Evolutionary conservation across 1,140 invertebrate genomes (phyloP).

Genomic region (Monochamus saltuarius): DNA sequence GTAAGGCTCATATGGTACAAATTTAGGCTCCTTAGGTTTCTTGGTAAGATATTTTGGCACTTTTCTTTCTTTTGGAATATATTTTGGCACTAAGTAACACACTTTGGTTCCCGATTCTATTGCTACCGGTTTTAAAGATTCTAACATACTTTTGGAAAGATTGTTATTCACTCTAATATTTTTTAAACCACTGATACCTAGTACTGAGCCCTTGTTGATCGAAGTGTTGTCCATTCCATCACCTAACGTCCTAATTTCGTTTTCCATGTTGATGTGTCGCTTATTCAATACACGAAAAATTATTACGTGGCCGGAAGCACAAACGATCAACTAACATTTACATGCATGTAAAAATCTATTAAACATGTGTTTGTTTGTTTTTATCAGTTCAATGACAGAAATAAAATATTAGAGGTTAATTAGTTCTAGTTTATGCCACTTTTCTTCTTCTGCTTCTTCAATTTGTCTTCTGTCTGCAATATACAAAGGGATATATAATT

Average conservation of each 20-base stretch:
- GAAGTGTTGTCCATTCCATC: conserved; percentile 48
- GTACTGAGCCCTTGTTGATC: conserved; percentile 17
- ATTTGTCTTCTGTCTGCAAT: no score
- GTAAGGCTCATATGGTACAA: conserved; percentile 87
- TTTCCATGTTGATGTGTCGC: not conserved
- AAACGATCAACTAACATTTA: no score
- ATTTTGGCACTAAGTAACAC: conserved; percentile 44
- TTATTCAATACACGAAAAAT: no score
- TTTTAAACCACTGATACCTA: conserved; percentile 16
- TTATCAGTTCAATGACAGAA: not conserved
- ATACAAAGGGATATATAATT: no score
- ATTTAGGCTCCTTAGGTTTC: conserved; percentile 75
- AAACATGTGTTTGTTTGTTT: not conserved
- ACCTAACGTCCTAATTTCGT: conserved; percentile 36
- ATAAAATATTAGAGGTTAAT: not conserved
- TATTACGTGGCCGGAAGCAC: no score
- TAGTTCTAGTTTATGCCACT: not conserved
- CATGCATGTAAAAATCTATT: no score
- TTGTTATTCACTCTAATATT: conserved; percentile 18
- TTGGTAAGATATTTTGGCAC: conserved; percentile 38
- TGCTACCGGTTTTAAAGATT: conserved; percentile 41
- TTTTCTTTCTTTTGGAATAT: conserved; percentile 41
- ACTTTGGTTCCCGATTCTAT: conserved; percentile 37
- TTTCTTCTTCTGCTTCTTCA: conserved; percentile 1
- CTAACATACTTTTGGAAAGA: conserved; percentile 32